phyloP scores from a whole-genome alignment of 2,797 vertebrate species.

The Pangasius sanitwongsei region DNA sequence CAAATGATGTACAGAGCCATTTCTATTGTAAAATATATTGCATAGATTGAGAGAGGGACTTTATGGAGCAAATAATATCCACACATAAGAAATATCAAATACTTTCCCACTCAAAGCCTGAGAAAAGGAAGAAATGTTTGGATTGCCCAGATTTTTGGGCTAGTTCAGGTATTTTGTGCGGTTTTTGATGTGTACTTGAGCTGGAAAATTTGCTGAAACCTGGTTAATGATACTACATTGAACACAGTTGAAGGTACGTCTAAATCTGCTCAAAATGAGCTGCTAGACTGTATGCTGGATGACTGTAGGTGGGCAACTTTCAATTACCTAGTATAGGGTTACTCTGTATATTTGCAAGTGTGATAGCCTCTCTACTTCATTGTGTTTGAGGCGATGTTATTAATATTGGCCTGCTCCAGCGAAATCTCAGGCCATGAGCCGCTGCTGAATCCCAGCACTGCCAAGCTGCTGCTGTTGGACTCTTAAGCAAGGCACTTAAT shows the following conservation, averaged over 20 bases:
- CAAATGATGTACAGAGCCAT: not conserved
- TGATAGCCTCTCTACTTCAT: not conserved
- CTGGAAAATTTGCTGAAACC: not conserved
- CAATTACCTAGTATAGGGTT: not conserved
- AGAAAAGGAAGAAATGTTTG: not conserved
- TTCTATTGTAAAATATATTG: not conserved
- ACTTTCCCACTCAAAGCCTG: not conserved
- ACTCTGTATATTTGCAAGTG: not conserved
- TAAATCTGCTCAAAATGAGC: not conserved
- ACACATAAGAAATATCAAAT: not conserved
- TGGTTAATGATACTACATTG: not conserved
- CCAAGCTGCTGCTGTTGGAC: not conserved
- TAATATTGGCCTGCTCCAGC: not conserved
- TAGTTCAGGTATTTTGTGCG: not conserved
- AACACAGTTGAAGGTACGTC: not conserved
- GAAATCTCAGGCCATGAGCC: not conserved
- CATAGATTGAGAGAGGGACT: not conserved
- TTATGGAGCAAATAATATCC: not conserved
- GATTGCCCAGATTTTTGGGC: not conserved
- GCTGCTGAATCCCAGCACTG: not conserved
- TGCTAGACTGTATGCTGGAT: not conserved
- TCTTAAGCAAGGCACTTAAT: slow-evolving; percentile 1
- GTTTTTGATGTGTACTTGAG: not conserved
- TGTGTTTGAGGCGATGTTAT: not conserved
- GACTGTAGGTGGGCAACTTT: not conserved